A percentile compares a stretch with the other conserved stretches of the same genome.
These are phyloP conservation scores for Microtus montanus DNA, from an alignment of 2,113 vertebrate species.

Conservation along the genomic window DNA sequence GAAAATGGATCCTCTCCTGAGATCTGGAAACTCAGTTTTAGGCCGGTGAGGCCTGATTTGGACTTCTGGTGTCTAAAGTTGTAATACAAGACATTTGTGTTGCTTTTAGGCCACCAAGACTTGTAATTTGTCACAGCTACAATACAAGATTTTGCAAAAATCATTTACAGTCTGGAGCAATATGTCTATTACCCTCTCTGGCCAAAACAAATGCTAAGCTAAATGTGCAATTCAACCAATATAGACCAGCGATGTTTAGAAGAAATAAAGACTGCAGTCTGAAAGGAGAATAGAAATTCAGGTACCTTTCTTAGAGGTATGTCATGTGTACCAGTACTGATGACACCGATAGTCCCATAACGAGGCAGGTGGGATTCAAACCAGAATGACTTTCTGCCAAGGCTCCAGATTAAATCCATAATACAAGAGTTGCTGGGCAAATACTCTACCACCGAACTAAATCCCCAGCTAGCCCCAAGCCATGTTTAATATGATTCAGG, in stretches of 20 bases:
- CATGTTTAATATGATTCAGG: constrained; percentile 15
- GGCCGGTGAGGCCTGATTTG: background rate
- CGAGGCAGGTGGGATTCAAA: background rate
- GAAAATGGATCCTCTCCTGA: background rate
- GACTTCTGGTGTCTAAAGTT: background rate
- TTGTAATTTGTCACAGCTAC: background rate
- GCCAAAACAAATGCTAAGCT: constrained; percentile 52
- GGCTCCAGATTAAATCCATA: background rate
- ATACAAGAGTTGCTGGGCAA: background rate
- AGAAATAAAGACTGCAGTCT: constrained; percentile 39
- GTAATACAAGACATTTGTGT: background rate
- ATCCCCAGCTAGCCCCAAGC: background rate
- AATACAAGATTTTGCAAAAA: background rate
- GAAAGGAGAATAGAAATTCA: background rate
- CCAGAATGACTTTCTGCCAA: background rate
- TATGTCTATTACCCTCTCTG: constrained; percentile 30
- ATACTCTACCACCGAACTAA: background rate
- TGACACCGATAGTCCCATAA: background rate
- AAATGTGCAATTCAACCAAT: constrained; percentile 35
- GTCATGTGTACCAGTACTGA: background rate
- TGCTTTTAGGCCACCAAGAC: background rate
- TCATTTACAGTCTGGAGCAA: constrained; percentile 39
- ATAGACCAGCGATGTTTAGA: constrained; percentile 36
- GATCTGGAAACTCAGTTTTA: background rate
- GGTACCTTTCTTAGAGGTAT: background rate